These are phyloP conservation scores for Desmodus rotundus DNA, from an alignment of 2,113 vertebrate species.

Conservation along the genomic window DNA sequence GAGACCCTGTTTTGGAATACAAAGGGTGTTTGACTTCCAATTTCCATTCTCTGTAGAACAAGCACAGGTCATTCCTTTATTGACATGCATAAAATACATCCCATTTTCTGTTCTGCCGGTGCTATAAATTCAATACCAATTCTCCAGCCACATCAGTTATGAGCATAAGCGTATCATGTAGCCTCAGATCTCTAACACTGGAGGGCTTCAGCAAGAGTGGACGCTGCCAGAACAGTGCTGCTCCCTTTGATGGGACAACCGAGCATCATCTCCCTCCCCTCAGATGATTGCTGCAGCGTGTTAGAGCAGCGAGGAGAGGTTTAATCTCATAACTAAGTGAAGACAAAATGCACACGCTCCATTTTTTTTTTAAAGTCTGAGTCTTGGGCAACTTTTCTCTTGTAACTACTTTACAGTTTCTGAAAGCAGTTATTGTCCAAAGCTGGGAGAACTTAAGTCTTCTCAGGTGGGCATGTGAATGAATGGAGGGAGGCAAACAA, in stretches of 20 bases:
- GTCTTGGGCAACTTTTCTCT: conserved; percentile 87
- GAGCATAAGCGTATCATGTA: conserved; percentile 85
- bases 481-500: conserved; percentile 88
- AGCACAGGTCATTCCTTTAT: conserved; percentile 94
- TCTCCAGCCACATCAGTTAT: conserved; percentile 91
- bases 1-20: conserved; percentile 88
- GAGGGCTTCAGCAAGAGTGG: conserved; percentile 85
- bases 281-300: conserved; percentile 84
- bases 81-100: conserved; percentile 98
- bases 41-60: conserved; percentile 93
- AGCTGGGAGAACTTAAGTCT: conserved; percentile 88
- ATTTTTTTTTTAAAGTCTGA: conserved; percentile 80
- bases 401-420: conserved; percentile 91
- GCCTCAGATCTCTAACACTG: conserved; percentile 87
- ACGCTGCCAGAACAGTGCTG: conserved; percentile 82
- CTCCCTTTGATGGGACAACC: conserved; percentile 80
- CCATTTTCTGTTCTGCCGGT: conserved; percentile 94
- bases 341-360: conserved; percentile 68
- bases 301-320: conserved; percentile 86
- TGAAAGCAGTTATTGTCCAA: conserved; percentile 90
- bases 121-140: conserved; percentile 90
- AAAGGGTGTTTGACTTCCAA: conserved; percentile 89
- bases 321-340: conserved; percentile 90
- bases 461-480: conserved; percentile 92
- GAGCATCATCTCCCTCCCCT: conserved; percentile 82